phyloP scores from a whole-genome alignment of 2,888 invertebrate species.

The Tridacna gigas region DNA sequence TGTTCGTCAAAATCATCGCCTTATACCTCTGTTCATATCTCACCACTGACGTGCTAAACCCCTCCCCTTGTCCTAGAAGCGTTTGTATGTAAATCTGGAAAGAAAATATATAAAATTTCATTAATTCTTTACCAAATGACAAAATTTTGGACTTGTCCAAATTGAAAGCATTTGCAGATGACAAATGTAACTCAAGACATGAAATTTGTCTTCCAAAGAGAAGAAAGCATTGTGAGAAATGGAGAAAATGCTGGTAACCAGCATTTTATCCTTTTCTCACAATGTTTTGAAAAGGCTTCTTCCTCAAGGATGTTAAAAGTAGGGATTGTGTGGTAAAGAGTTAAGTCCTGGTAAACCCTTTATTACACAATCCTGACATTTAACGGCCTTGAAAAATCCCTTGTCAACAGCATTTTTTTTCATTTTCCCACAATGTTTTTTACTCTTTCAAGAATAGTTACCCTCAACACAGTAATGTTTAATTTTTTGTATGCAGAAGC shows the following conservation, averaged over 20 bases:
- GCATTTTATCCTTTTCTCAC: background rate
- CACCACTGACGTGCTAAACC: slow-evolving; percentile 49
- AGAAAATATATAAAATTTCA: slow-evolving; percentile 1
- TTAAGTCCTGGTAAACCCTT: too few relatives aligned
- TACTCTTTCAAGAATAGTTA: too few relatives aligned
- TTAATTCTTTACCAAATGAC: background rate
- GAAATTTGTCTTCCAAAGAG: background rate
- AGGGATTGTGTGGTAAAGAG: too few relatives aligned
- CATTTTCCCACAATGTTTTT: too few relatives aligned
- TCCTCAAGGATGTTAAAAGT: too few relatives aligned
- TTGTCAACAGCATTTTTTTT: too few relatives aligned
- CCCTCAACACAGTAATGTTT: too few relatives aligned
- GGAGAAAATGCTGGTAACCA: background rate
- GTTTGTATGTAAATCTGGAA: slow-evolving; percentile 71
- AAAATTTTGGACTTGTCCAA: background rate
- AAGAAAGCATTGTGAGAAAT: background rate
- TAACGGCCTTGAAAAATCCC: too few relatives aligned
- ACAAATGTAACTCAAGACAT: background rate
- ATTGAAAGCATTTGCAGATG: background rate
- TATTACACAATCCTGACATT: too few relatives aligned
- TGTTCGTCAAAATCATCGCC: slow-evolving; percentile 64
- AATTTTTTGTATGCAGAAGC: too few relatives aligned
- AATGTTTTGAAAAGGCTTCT: background rate
- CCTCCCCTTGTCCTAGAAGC: slow-evolving; percentile 58
- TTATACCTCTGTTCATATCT: slow-evolving; percentile 53